Base-by-base conservation (phyloP, 2,888 invertebrate species). In the Synanthedon andrenaeformis region DNA sequence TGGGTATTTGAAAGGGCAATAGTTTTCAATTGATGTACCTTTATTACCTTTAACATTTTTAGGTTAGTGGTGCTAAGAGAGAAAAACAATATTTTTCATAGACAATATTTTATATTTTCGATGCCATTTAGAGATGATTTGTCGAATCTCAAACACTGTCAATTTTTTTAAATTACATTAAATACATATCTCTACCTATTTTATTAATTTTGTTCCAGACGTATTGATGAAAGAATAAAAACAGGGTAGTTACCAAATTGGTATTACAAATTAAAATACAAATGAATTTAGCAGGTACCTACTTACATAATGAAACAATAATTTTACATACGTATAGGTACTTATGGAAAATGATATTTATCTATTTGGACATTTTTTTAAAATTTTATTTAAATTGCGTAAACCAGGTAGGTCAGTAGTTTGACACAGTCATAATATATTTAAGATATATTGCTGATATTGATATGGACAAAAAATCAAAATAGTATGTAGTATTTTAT, bases 11-110 rank as follows among this genome's bases (percentile, higher is more conserved):
- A 45, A 45, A 13, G 45, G 14, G 35, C 35, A 35, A 23, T 23
- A 35, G 35, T 35, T 35, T 35, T 35, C 12, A 45, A 45, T 45
- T 45, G 45, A 45, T 45, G 45, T 45, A 45, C 45, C 13, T 13
- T n/a, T 45, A 45, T 45, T 45, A 45, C 14, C 14, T 45, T 45
- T 45, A 45, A 45, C 13, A 13, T 45, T 45, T n/a, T 66, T 70
- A 75, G 71, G 65, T 63, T 80, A 80, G 83, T 75, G 86, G 86
- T 86, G 85, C 85, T 85, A 83, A 77, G 70, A 76, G 74, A 74
- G 58, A 69, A 62, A 17, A 72, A 58, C 65, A 73, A 79, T 83
- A 85, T 85, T 81, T 82, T 83, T 80, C 74, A 79, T 82, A 83
- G 79, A 80, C 72, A 81, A 79, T 82, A 79, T 74, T 69, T 62